Conservation (phyloP, 2,797 vertebrate genomes). For the Neosilurus mollespiculum region DNA sequence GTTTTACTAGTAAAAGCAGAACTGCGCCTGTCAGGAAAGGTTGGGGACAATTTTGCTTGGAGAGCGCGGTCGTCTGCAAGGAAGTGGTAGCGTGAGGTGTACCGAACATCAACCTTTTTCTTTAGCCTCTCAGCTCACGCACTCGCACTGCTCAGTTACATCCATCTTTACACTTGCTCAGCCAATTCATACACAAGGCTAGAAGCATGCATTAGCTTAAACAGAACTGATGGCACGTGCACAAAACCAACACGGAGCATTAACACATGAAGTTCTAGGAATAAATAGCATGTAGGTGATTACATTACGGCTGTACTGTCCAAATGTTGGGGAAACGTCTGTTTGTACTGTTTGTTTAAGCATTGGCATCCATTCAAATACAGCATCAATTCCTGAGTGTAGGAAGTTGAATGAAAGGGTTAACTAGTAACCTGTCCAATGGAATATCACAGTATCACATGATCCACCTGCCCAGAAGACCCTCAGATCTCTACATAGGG, state of each 20-base stretch:
- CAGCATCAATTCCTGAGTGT: background rate
- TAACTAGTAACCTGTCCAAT: conserved; percentile 2
- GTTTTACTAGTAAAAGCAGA: conserved; percentile 11
- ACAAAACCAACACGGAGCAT: conserved; percentile 21
- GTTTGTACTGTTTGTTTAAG: background rate
- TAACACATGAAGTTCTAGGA: conserved; percentile 1
- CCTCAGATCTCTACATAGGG: conserved; percentile 60
- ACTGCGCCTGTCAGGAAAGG: conserved; percentile 40
- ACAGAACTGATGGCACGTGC: conserved; percentile 15
- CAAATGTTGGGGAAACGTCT: background rate
- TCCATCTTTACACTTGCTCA: conserved; percentile 12
- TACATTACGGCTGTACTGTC: background rate
- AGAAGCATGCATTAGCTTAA: conserved; percentile 10
- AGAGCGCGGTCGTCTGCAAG: conserved; percentile 21
- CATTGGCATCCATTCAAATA: background rate
- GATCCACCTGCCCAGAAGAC: conserved; percentile 39
- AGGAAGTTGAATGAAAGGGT: background rate
- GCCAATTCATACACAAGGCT: conserved; percentile 27
- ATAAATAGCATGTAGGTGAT: conserved; percentile 3
- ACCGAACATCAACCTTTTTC: background rate
- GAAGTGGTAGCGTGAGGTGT: background rate
- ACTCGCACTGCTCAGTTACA: conserved; percentile 26
- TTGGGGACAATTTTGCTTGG: conserved; percentile 48
- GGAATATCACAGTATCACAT: background rate
- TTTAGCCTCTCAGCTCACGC: conserved; percentile 4